Base-by-base conservation (phyloP, 2,113 vertebrate genomes). In the Psephotus haematonotus region DNA sequence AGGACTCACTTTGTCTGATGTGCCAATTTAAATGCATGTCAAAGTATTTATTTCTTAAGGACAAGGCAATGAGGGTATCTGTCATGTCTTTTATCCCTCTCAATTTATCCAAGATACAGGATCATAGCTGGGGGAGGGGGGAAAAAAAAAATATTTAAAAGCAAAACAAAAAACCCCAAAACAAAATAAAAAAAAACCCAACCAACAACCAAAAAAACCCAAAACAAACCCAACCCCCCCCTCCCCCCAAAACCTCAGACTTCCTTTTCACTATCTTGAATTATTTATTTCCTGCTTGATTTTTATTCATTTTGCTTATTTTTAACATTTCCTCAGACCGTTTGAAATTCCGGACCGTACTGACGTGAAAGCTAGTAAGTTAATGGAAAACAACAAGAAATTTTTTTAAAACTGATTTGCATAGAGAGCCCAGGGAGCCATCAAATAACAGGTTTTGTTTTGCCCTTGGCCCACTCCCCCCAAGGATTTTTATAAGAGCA, bases 51-150 rank as follows among this genome's bases (percentile, higher is more conserved):
- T 41, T 17, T 24, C 11, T 28, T 23, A 39, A 20, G 46, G 31
- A 24, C 0, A 1, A 46, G 28, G 27, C 0, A 1, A 15, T 15
- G 22, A 24, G 33, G 22, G 23, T 24, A 35, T 25, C 62, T 8
- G 8, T n/a, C 33, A 4, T 1, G 4, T 52, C n/a, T 86, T 28
- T 13, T 17, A 29, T 9, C n/a, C 31, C 39, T 64, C 62, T 35
- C 41, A 4, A 1, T 44, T 35, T 46, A 25, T 39, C 57, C 55
- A 46, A 46, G 17, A 31, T 2, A 28, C 2, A 46, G 41, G 13
- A 27, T 31, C 41, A 17, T 3, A 84, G 46, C 10, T 24, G 16
- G 33, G 39, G 60, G 23, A 13, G 43, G 60, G 28, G 20, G 37
- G n/a, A n/a, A 19, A 70, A n/a, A 14, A 41, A 37, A 39, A 39